Conservation (phyloP, 2,888 invertebrate genomes). For the Mythimna ferrago region DNA sequence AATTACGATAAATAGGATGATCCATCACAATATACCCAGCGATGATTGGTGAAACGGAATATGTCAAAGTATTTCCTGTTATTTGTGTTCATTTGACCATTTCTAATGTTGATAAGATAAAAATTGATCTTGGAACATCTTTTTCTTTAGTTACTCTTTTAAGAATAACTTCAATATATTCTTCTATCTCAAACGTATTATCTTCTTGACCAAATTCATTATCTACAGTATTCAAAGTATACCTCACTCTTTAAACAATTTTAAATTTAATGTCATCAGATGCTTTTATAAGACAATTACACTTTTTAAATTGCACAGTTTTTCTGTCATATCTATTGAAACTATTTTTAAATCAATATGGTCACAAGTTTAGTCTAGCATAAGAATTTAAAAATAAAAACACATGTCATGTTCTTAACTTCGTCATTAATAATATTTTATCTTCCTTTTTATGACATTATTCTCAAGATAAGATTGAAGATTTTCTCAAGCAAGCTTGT, state of each 20-base stretch:
- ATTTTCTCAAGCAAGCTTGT: constrained; percentile 31
- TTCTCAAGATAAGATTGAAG: constrained; percentile 1
- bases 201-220: not conserved
- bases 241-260: not conserved
- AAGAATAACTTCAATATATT: not conserved
- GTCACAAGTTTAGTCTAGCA: not conserved
- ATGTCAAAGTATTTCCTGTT: constrained; percentile 14
- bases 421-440: not conserved
- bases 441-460: not conserved
- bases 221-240: not conserved
- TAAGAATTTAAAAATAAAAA: not conserved
- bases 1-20: constrained; percentile 16
- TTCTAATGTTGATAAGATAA: constrained; percentile 1
- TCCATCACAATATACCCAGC: not conserved
- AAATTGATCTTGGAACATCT: not conserved
- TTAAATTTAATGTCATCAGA: not conserved
- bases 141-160: not conserved
- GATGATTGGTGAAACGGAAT: constrained; percentile 7
- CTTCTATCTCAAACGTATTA: not conserved
- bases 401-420: not conserved
- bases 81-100: not conserved
- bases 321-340: not conserved
- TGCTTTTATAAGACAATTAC: not conserved
- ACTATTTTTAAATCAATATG: not conserved
- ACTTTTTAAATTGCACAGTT: no score